Base-by-base conservation (phyloP, 1,140 invertebrate genomes). In the Meteorus sp. region DNA sequence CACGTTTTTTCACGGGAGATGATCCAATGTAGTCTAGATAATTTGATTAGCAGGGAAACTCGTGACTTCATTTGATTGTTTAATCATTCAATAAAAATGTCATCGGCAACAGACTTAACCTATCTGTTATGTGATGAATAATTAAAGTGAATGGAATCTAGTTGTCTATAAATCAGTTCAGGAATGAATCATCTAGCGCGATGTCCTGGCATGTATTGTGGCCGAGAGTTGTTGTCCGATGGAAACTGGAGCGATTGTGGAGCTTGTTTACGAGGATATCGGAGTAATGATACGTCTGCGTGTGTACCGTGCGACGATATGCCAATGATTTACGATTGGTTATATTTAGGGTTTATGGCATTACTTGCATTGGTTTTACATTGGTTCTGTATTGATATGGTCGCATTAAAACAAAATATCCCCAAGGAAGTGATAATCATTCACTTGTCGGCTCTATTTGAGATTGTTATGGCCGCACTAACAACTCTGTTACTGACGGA, bases 281-380 rank as follows among this genome's bases (percentile, higher is more conserved):
- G 88, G 50, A 81, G 85, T 59, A 88, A 89, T 68, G 78, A 75
- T 0, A 81, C 80, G 11, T 88, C 85, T n/a, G 77, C 83, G 4
- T 98, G 95, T 76, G 77, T 85, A 20, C 85, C 85, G 4, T 98
- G 95, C 72, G 80, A 85, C 2, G 88, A 91, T 54, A 78, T 81
- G 13, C 89, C 93, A 0, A 80, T 85, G 25, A 84, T 94, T n/a
- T 97, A 98, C 71, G 95, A 97, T 71, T 95, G 92, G 89, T 82
- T 97, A 1, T 98, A 96, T 77, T 81, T 98, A 11, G 91, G 92
- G 1, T 98, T 97, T 69, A 96, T 97, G 92, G 91, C 88, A 1
- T 71, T 96, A 5, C 66, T 95, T 33, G 88, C 93, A 0, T 74
- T 97, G 8, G 86, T 95, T 25, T 78, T 97, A 55, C 94, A 98